Percentiles rank a stretch among this genome's conserved stretches.
Conservation (phyloP, 2,888 invertebrate genomes). For the Ophion ellenae region DNA sequence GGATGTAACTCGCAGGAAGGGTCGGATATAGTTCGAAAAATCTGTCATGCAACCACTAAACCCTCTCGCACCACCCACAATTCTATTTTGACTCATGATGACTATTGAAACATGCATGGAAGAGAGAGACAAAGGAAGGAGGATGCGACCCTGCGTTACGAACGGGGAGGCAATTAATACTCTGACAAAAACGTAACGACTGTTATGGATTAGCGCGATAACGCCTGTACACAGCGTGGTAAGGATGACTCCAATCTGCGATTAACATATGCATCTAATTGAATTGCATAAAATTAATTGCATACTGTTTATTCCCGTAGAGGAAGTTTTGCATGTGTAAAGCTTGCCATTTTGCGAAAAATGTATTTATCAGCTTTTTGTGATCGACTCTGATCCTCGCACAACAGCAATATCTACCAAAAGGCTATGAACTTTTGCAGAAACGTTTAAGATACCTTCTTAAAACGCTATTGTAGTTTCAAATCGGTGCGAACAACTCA, state of each 20-base stretch:
- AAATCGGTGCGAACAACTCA: no score
- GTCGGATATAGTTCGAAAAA: not conserved
- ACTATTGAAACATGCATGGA: not conserved
- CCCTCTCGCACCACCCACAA: not conserved
- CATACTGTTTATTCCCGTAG: not conserved
- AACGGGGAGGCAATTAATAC: constrained; percentile 5
- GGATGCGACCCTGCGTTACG: not conserved
- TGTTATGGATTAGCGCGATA: constrained; percentile 11
- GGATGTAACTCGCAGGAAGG: not conserved
- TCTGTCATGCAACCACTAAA: constrained; percentile 8
- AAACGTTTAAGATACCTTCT: no score
- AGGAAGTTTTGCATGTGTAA: not conserved
- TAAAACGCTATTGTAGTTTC: no score
- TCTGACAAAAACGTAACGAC: not conserved
- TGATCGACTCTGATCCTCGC: no score
- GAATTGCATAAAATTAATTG: not conserved
- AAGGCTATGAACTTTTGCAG: no score
- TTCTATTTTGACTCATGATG: constrained; percentile 18
- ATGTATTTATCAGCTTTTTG: not conserved
- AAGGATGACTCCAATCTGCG: not conserved
- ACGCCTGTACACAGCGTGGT: not conserved
- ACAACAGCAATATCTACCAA: no score
- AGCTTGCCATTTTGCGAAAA: not conserved
- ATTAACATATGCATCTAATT: not conserved
- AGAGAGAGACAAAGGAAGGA: not conserved